Percentiles rank a stretch among this genome's conserved stretches.
phyloP scores from a whole-genome alignment of 2,113 vertebrate genomes.

The Rhizomys pruinosus region DNA sequence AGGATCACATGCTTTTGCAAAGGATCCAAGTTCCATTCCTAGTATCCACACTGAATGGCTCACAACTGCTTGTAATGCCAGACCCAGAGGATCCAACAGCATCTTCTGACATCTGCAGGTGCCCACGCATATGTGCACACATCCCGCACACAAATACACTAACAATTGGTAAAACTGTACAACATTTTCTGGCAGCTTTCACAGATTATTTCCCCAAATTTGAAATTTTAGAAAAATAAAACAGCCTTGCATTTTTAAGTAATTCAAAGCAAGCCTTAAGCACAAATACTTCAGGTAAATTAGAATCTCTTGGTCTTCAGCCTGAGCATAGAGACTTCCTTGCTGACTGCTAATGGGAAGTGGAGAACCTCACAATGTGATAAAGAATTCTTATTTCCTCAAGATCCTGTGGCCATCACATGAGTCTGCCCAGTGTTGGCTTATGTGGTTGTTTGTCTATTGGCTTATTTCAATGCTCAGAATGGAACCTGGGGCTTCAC shows the following conservation, averaged over 20 bases:
- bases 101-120: too few species aligned
- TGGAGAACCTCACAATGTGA: neutral
- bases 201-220: neutral
- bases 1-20: neutral
- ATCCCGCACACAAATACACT: neutral
- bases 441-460: neutral
- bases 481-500: neutral
- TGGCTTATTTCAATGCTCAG: neutral
- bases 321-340: neutral
- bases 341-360: neutral
- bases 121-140: too few species aligned
- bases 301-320: neutral
- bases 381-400: neutral
- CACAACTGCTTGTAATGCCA: neutral
- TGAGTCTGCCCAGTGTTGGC: neutral
- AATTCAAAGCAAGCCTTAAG: neutral
- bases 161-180: neutral
- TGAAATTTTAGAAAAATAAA: neutral
- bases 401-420: fast-evolving
- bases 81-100: too few species aligned
- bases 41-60: neutral
- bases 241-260: neutral
- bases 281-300: neutral
- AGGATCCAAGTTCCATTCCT: too few species aligned
- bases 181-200: neutral